Base-by-base conservation (phyloP, 2,888 invertebrate genomes). In the Cataglyphis cursor region DNA sequence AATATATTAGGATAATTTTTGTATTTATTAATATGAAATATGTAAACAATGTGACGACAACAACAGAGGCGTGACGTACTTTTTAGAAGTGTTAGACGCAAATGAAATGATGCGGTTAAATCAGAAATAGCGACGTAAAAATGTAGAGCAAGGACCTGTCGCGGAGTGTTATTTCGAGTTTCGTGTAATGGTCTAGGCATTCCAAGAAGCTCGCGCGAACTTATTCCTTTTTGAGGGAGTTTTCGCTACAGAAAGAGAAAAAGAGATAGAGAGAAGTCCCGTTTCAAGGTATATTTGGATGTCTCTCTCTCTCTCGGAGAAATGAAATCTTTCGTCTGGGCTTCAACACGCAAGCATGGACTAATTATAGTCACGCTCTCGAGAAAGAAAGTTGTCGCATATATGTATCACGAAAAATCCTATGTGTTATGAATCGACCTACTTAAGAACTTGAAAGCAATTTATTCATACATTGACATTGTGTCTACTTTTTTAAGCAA, bases 91-190 rank as follows among this genome's bases (percentile, higher is more conserved):
- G 57, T 38, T 38, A 82, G 62, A 41, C 41, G 21, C n/a, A 35
- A 18, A 76, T 64, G 28, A 64, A 31, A 10, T 31, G 31, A 31
- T 24, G 35, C 51, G 70, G 65, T 70, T 87, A 89, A 89, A 84
- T 85, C 74, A 48, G 75, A 54, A 66, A 38, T 38, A 35, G 74
- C 73, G 76, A 68, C 24, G 59, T 89, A 91, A 91, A 91, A 92
- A 92, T 92, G 87, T 92, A 72, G 91, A 91, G 90, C 90, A 91
- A 91, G 85, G 88, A 92, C 89, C 91, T 83, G 62, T 76, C 78
- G 68, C 54, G 65, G 54, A 51, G 74, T 10, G 82, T 85, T 90
- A 91, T 91, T 91, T 91, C 78, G 74, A 82, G 87, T 80, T 64
- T 68, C 76, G 87, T 87, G 90, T 92, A 91, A 91, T 82, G 83